Base-by-base conservation (phyloP, 2,888 invertebrate genomes). In the Dasysyrphus albostriatus region DNA sequence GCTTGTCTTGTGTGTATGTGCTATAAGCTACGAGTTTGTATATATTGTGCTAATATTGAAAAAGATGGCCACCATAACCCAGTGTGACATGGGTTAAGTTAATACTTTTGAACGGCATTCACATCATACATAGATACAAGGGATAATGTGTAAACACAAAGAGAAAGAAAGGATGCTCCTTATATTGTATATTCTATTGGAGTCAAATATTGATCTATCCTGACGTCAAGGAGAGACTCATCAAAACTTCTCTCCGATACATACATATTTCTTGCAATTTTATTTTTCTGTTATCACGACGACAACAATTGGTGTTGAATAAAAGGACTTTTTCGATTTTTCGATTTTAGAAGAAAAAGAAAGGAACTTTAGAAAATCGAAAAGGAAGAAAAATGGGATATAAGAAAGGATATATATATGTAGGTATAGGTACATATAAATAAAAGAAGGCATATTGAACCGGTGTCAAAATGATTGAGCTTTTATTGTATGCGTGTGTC, bases 391-490 rank as follows among this genome's bases (percentile, higher is more conserved):
- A 54, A 63, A 44, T 37, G 44, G 19, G 34, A 51, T 69, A 47
- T 39, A n/a, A 42, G 42, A 24, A 39, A 49, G 32, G 42, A 82
- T 39, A 51, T n/a, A n/a, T n/a, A n/a, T n/a, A n/a, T n/a, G n/a
- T n/a, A n/a, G n/a, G n/a, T n/a, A n/a, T 8, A 49, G 16, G 5
- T 14, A n/a, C n/a, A n/a, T n/a, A 37, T 29, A 34, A 24, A 39
- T 10, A 29, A 3, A 16, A 37, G 37, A 16, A 65, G 32, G 32
- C 76, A 14, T 14, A 29, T 12, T 44, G 84, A 80, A 76, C 84
- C 84, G 76, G 72, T 80, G 65, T 80, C 80, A 80, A 72, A 59
- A 72, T 80, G 80, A 84, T 84, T 80, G 84, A 84, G 80, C 80
- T 76, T 69, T 80, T 84, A 80, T 84, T 80, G 84, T 54, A 29